Evolutionary conservation across 2,113 vertebrate genomes (phyloP), one percentile per base, ranked within the genome.

Genomic region (Montifringilla adamsi): DNA sequence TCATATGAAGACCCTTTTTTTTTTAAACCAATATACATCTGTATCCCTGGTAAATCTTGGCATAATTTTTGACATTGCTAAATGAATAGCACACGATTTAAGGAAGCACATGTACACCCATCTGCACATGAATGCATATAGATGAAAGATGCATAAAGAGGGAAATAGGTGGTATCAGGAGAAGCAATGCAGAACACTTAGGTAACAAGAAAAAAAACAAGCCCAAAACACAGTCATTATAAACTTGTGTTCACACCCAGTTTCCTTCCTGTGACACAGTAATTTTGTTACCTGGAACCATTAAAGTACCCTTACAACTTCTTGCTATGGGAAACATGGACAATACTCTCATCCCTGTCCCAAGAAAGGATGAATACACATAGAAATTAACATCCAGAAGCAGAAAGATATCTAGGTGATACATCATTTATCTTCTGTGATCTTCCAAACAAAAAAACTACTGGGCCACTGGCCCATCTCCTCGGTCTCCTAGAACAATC

Each of bases 341-440:
- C 9, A 50, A 35, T 22, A 35, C 18, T 62, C 15, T 68, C 20
- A 74, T 53, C 12, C 11, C 23, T 58, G 6, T 56, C 37, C 22
- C 46, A 68, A 63, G 44, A 30, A 63, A 52, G 41, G 9, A 84
- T 23, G 20, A 55, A 35, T 3, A 15, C 43, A 52, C 9, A 63
- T 4, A 70, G 23, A 84, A 84, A 70, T 74, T 49, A 66, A 63
- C 37, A 74, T 33, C 11, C 7, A 78, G 52, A 78, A 56, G 10
- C 0, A 0, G 35, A 75, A 53, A 77, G 31, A 23, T 20, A 60
- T 12, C 43, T n/a, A 41, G 5, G 9, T 30, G 49, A 41, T 41
- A 41, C 39, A 41, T 41, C 39, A 41, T 55, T 55, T 55, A 21
- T 55, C 53, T 21, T 56, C 55, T 31, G 13, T 27, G 41, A 74